These are phyloP conservation scores for Baccha elongata DNA, from an alignment of 2,888 invertebrate species.

Conservation along the genomic window DNA sequence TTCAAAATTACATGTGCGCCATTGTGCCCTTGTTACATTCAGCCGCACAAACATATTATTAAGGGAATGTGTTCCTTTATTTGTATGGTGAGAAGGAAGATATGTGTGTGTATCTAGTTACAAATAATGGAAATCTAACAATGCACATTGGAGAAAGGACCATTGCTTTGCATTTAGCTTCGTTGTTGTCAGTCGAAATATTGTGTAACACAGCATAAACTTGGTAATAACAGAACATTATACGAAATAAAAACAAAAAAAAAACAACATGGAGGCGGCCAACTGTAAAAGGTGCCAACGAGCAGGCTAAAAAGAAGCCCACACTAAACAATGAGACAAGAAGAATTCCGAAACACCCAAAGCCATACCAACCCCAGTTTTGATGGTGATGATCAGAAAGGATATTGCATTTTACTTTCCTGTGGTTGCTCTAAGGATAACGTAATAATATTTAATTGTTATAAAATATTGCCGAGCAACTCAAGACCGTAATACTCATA, in stretches of 20 bases:
- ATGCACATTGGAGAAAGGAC: constrained; percentile 31
- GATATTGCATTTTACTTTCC: constrained; percentile 60
- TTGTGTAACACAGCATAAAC: constrained; percentile 37
- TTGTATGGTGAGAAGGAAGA: background rate
- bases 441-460: constrained; percentile 70
- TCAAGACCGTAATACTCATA: background rate
- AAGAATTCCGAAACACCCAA: constrained; percentile 10
- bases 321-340: constrained; percentile 29
- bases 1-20: constrained; percentile 72
- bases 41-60: constrained; percentile 16
- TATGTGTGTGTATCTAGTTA: constrained; percentile 36
- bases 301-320: constrained; percentile 11
- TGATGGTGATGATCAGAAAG: constrained; percentile 31
- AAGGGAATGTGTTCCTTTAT: background rate
- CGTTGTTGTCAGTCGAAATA: constrained; percentile 17
- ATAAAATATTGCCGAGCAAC: constrained; percentile 41
- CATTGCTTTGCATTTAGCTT: constrained; percentile 14
- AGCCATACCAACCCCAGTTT: background rate
- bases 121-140: constrained; percentile 64
- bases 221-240: constrained; percentile 28
- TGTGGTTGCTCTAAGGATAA: constrained; percentile 51
- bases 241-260: background rate
- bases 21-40: constrained; percentile 64
- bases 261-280: constrained; percentile 26
- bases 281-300: constrained; percentile 38